phyloP scores from a whole-genome alignment of 1,140 invertebrate species.

The Thaumatotibia leucotreta region DNA sequence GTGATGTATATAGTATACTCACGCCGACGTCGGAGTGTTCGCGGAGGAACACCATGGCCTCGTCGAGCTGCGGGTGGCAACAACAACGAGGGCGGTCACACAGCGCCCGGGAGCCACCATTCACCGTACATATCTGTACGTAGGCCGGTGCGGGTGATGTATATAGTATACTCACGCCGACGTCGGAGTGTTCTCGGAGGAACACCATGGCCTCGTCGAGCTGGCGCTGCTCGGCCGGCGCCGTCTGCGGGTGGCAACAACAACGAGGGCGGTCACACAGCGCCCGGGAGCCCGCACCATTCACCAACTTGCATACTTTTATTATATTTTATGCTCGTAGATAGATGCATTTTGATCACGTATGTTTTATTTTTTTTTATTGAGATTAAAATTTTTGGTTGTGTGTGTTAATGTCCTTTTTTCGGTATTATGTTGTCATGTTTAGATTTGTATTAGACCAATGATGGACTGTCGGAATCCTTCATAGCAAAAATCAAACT shows the following conservation, averaged over 20 bases:
- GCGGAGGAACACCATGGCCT: constrained; percentile 92
- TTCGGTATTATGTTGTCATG: too few species aligned
- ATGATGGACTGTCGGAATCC: too few species aligned
- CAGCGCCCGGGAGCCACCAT: too few species aligned
- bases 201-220: constrained; percentile 94
- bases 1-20: constrained; percentile 60
- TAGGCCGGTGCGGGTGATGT: background rate
- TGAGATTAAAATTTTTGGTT: too few species aligned
- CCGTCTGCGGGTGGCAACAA: constrained; percentile 71
- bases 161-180: constrained; percentile 79
- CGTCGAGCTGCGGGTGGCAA: constrained; percentile 87
- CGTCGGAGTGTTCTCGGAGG: constrained; percentile 89
- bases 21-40: constrained; percentile 88
- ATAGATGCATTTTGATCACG: too few species aligned
- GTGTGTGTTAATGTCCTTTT: too few species aligned
- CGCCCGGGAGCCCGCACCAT: background rate
- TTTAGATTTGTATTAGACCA: too few species aligned
- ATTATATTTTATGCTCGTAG: too few species aligned
- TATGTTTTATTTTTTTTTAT: too few species aligned
- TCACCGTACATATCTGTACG: too few species aligned
- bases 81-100: constrained; percentile 25
- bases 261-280: constrained; percentile 15
- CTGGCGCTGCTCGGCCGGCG: constrained; percentile 86
- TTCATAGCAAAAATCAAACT: too few species aligned
- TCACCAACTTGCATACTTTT: too few species aligned